Base-by-base conservation (phyloP, 2,797 vertebrate species). In the Microctenopoma stevenorrisi region DNA sequence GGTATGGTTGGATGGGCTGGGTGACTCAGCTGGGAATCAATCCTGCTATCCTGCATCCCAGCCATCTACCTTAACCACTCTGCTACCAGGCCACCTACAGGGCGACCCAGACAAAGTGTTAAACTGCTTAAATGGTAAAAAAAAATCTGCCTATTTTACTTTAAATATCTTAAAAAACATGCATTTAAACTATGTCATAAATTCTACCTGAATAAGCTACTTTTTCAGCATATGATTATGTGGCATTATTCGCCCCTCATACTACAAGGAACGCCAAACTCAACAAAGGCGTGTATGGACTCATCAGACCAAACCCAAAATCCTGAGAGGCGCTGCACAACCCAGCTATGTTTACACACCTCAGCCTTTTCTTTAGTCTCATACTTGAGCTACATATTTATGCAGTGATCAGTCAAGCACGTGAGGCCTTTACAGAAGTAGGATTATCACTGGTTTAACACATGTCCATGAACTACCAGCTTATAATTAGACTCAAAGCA, bases 271-370 rank as follows among this genome's bases (percentile, higher is more conserved):
- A 87, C 81, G 84, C 68, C 64, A 48, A 54, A 53, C 51, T 49
- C 52, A 46, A 70, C 55, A n/a, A 0, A 75, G 78, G 79, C 91
- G 40, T 87, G 88, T 89, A 83, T 43, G 49, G 71, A 83, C 89
- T 2, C 78, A 86, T 91, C 84, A 55, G 76, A 73, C 83, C 84
- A 77, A 82, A 74, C 84, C 79, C 65, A 73, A 76, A 79, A 60
- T 15, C 44, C 62, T 68, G 51, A 47, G 9, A 66, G 59, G 50
- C 55, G 5, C 7, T 62, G 51, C 75, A 64, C 49, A 62, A 48
- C 30, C 37, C 43, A 81, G 73, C 64, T 75, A 66, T 62, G 61
- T 43, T 47, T 55, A 69, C 72, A 68, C 78, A 72, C 72, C 68
- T 70, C 69, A 72, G 22, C 48, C 44, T 76, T 73, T 76, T 63